Evolutionary conservation across 2,888 invertebrate species (phyloP).

Genomic region (Eristalinus sepulchralis): DNA sequence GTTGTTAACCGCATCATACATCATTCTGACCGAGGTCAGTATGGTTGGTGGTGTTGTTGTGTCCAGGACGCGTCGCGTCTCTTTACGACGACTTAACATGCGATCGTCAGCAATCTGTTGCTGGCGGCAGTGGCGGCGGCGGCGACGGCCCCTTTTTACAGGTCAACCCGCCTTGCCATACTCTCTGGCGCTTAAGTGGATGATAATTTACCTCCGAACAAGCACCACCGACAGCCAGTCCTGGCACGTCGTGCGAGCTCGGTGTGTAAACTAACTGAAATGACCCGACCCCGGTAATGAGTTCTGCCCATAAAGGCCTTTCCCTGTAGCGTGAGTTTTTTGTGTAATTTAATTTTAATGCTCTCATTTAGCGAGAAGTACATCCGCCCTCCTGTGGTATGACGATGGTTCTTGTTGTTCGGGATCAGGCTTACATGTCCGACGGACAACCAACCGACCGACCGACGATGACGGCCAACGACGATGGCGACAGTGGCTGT

Average conservation of each 20-base stretch:
- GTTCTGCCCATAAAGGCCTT: constrained; percentile 60
- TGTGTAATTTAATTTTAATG: constrained; percentile 69
- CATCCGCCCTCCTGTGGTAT: constrained; percentile 45
- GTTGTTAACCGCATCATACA: constrained; percentile 42
- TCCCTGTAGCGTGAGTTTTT: constrained; percentile 60
- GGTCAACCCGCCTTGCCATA: constrained; percentile 19
- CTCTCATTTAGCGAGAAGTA: constrained; percentile 63
- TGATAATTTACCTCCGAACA: constrained; percentile 56
- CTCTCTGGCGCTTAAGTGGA: constrained; percentile 37
- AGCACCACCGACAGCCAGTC: not conserved
- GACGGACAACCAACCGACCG: not conserved
- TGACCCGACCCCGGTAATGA: constrained; percentile 58
- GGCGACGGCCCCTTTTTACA: constrained; percentile 10
- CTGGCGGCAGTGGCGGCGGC: not conserved
- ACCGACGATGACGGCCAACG: not conserved
- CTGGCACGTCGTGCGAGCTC: not conserved
- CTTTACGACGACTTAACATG: constrained; percentile 58
- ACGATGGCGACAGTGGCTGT: not conserved
- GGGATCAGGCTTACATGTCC: constrained; percentile 47
- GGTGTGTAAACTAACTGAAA: constrained; percentile 33
- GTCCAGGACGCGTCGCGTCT: constrained; percentile 34
- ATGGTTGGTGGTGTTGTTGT: not conserved
- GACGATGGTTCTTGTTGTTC: constrained; percentile 34
- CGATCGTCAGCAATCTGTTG: constrained; percentile 69
- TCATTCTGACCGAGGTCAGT: constrained; percentile 27